These are phyloP conservation scores for Pentamera pediparva DNA, from an alignment of 53 echinoderm and acorn worm species.

Conservation along the genomic window DNA sequence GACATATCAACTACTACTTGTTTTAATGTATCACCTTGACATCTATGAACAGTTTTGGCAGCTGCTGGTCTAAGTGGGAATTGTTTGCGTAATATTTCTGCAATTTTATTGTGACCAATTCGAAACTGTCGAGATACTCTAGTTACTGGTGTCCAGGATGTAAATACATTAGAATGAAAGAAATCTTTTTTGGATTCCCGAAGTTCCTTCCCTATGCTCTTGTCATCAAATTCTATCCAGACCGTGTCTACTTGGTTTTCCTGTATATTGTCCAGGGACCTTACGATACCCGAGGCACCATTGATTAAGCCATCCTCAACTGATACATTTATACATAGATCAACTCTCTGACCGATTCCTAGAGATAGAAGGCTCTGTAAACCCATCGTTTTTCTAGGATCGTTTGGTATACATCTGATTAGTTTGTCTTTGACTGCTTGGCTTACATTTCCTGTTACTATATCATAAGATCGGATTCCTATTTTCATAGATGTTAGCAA, in stretches of 20 bases:
- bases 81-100: no score
- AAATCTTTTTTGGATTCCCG: neutral
- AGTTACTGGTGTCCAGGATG: no score
- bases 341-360: conserved; percentile 7
- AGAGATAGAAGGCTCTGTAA: neutral
- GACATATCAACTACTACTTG: no score
- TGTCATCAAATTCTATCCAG: conserved; percentile 32
- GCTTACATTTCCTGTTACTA: conserved; percentile 20
- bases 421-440: conserved; percentile 3
- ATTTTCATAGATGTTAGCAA: neutral
- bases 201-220: conserved; percentile 1
- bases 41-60: no score
- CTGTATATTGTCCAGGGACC: neutral
- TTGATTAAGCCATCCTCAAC: conserved; percentile 34
- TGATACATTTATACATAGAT: conserved; percentile 15
- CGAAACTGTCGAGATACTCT: no score
- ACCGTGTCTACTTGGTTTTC: neutral
- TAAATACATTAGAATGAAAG: neutral
- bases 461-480: neutral
- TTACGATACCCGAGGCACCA: conserved; percentile 28
- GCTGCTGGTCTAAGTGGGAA: no score
- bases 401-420: neutral
- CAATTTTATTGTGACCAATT: no score
- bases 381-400: conserved; percentile 22
- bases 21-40: no score